A percentile compares a stretch with the other conserved stretches of the same genome.
Conservation (phyloP, 2,888 invertebrate species). For the Athripsodes cinereus region DNA sequence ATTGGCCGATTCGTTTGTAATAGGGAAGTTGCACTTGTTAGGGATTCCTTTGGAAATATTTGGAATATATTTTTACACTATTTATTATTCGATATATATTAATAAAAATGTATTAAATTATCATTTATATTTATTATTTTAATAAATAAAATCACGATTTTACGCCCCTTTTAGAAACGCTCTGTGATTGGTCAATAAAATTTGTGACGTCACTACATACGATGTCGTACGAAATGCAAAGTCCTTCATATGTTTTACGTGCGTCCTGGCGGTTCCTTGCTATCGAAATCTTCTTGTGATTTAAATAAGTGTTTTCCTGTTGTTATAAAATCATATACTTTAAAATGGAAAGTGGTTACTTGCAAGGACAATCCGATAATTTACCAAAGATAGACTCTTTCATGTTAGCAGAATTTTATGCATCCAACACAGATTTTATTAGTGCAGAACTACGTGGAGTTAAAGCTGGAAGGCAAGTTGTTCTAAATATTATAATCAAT, state of each 20-base stretch:
- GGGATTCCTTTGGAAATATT: not conserved
- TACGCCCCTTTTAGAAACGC: not conserved
- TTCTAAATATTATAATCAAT: not conserved
- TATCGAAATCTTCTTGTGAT: not conserved
- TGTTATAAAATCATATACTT: not conserved
- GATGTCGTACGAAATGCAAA: not conserved
- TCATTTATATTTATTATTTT: not conserved
- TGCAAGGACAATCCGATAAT: constrained; percentile 1
- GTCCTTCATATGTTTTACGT: not conserved
- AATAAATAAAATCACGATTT: not conserved
- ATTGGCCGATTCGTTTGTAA: too few relatives aligned
- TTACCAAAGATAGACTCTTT: too few relatives aligned
- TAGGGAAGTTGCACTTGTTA: not conserved
- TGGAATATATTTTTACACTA: not conserved
- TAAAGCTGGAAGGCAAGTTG: not conserved
- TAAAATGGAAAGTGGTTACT: not conserved
- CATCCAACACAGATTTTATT: not conserved
- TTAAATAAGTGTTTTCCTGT: not conserved
- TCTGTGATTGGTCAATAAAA: not conserved
- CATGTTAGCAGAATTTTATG: not conserved
- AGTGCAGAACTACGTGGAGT: not conserved
- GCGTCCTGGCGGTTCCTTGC: too few relatives aligned
- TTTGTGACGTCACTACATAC: not conserved
- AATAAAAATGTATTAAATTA: not conserved
- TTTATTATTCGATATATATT: not conserved